Percentiles rank a stretch among this genome's conserved stretches.
Evolutionary conservation across 1,140 invertebrate species (phyloP).

Genomic region (Euura lappo): DNA sequence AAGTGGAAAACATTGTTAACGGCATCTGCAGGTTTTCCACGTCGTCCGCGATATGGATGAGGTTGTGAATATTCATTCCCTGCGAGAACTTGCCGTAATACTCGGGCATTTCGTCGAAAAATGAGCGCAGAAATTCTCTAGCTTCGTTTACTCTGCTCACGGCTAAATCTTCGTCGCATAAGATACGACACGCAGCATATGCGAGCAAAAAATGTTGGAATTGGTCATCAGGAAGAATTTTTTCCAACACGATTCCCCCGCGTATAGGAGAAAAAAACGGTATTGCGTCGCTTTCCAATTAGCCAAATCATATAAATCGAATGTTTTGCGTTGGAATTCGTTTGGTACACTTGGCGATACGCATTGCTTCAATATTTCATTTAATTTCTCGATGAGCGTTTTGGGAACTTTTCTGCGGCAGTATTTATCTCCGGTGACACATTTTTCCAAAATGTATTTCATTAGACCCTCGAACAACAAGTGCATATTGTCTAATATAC

Average conservation of each 20-base stretch:
- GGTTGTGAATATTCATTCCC: constrained; percentile 21
- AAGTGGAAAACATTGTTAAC: constrained; percentile 16
- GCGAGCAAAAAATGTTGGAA: constrained; percentile 25
- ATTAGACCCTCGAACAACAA: neutral
- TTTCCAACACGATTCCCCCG: constrained; percentile 13
- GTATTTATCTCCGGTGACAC: neutral
- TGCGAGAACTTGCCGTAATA: constrained; percentile 18
- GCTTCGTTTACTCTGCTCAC: constrained; percentile 9
- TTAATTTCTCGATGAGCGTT: neutral
- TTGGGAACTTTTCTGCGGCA: neutral
- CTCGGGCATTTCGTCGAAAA: constrained; percentile 18
- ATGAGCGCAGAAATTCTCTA: constrained; percentile 14
- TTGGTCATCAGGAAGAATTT: constrained; percentile 7
- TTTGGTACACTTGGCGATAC: neutral
- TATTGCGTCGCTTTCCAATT: constrained; percentile 28
- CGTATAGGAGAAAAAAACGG: constrained; percentile 23
- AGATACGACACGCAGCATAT: constrained; percentile 20
- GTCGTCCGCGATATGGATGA: constrained; percentile 23
- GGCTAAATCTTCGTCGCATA: constrained; percentile 10
- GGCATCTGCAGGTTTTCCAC: constrained; percentile 17
- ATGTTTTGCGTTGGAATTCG: constrained; percentile 27
- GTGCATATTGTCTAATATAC: neutral
- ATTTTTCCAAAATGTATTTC: neutral
- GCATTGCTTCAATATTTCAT: too few relatives aligned
- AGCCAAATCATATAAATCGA: constrained; percentile 17